A percentile compares a stretch with the other conserved stretches of the same genome.
Conservation (phyloP, 1,140 invertebrate species). For the Cyclina sinensis region DNA sequence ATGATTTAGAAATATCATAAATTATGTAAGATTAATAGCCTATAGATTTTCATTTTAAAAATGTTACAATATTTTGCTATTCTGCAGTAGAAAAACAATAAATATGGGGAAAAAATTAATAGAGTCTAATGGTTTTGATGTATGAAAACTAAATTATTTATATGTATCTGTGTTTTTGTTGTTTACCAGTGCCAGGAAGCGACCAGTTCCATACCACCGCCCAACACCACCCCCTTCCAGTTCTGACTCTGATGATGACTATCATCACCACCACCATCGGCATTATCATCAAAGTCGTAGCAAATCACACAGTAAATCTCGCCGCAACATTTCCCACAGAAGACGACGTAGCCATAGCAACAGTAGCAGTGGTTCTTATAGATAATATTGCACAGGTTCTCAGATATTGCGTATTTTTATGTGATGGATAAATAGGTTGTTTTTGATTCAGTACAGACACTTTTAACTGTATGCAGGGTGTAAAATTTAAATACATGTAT, state of each 20-base stretch:
- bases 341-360: conserved; percentile 53
- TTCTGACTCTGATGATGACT: conserved; percentile 54
- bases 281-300: conserved; percentile 13
- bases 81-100: too few species aligned
- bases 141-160: neutral
- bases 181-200: conserved; percentile 56
- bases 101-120: too few species aligned
- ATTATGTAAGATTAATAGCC: too few species aligned
- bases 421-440: too few species aligned
- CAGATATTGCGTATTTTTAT: too few species aligned
- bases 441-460: too few species aligned
- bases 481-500: too few species aligned
- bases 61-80: too few species aligned
- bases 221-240: conserved; percentile 56
- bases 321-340: conserved; percentile 20
- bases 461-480: too few species aligned
- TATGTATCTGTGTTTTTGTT: neutral
- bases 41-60: too few species aligned
- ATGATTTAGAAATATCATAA: too few species aligned
- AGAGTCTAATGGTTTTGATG: too few species aligned
- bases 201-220: conserved; percentile 66
- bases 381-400: conserved; percentile 45
- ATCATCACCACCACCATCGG: conserved; percentile 42
- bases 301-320: conserved; percentile 17
- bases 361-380: conserved; percentile 52